Base-by-base conservation (phyloP, 2,113 vertebrate genomes). In the Terrapene triunguis region DNA sequence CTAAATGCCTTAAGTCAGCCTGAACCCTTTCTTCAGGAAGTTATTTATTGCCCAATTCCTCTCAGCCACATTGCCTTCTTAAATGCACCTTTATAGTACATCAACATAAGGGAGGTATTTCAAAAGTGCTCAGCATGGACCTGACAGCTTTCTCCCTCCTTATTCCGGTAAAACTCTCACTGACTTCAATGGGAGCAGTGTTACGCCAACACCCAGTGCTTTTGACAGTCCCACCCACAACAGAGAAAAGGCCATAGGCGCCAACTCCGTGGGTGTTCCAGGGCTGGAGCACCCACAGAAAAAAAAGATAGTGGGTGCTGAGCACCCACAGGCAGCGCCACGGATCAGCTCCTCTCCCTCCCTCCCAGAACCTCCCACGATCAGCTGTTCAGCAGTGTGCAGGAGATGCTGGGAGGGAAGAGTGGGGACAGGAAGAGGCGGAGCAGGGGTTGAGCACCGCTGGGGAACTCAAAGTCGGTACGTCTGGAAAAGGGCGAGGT, bases 11-110 rank as follows among this genome's bases (percentile, higher is more conserved):
- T 93, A 96, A 97, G 94, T 95, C 96, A 96, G 85, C 87, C 69
- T 0, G 0, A 96, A 96, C 93, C 91, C 92, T 94, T 81, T 96
- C 87, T 84, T 96, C 1, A 0, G 74, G 69, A 90, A 89, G 96
- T 96, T 97, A 97, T 97, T 96, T 93, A 97, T 96, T 93, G 96
- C 89, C 79, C 95, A 51, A 96, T 94, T 72, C 95, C 92, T 82
- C 91, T 95, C 92, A 93, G 96, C 95, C 95, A 96, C 96, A 91
- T 80, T 97, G 89, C 91, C 93, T 94, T 95, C 93, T 85, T 93
- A 97, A 97, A 95, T 89, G 92, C 93, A 95, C 96, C 90, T 97
- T 97, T 95, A 93, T 95, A 96, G 54, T 54, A 51, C 21, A 91
- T 86, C 93, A 96, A 93, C 94, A 83, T 82, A 96, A 80, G 47